Conservation (phyloP, 37 sponge, comb jelly and placozoan genomes). For the Corticium candelabrum region DNA sequence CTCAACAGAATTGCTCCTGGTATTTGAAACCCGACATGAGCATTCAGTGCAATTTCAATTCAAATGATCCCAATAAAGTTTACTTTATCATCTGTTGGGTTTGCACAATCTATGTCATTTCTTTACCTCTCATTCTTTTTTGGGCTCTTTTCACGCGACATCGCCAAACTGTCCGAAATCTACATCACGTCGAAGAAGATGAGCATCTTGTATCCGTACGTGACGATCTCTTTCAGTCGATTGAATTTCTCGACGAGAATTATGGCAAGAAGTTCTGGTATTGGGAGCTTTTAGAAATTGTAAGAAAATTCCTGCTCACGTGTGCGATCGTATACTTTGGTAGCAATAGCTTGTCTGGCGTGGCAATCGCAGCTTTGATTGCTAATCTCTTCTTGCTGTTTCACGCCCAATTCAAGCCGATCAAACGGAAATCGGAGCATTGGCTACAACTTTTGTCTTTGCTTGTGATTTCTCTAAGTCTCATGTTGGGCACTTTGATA, state of each 20-base stretch:
- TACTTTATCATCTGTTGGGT: background rate
- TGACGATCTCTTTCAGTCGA: background rate
- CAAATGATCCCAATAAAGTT: background rate
- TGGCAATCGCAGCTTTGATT: background rate
- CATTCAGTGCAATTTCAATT: background rate
- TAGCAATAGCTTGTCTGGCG: background rate
- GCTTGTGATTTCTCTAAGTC: background rate
- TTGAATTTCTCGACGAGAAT: background rate
- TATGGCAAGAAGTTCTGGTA: background rate
- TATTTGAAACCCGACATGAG: background rate
- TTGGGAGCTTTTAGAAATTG: background rate
- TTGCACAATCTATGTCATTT: background rate
- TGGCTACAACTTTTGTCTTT: background rate
- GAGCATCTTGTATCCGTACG: background rate
- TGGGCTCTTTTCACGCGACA: background rate
- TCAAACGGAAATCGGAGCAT: background rate
- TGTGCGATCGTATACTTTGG: background rate
- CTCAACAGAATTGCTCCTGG: background rate
- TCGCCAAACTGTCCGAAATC: background rate
- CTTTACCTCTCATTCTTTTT: background rate
- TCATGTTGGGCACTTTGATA: background rate
- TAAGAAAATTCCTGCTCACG: background rate
- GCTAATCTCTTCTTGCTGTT: background rate
- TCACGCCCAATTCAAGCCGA: background rate
- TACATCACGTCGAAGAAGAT: background rate